Evolutionary conservation across 1,140 invertebrate species (phyloP).

Genomic region (Parasteatoda tepidariorum): DNA sequence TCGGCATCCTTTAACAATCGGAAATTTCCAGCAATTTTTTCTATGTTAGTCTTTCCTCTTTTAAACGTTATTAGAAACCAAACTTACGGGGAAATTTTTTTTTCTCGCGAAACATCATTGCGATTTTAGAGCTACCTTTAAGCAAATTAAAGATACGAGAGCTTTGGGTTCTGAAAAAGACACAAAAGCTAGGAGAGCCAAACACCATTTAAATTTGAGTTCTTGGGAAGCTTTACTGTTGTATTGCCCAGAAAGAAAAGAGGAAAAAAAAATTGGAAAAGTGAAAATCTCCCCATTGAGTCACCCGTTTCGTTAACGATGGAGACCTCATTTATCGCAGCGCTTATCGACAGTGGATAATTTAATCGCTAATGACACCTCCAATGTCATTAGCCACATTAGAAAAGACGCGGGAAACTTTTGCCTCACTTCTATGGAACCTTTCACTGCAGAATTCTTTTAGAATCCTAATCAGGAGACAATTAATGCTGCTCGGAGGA

Average conservation of each 20-base stretch:
- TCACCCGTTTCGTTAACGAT: constrained; percentile 54
- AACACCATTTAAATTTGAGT: constrained; percentile 26
- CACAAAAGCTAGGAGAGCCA: not conserved
- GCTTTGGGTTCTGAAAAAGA: not conserved
- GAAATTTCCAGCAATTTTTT: too few species aligned
- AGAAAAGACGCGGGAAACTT: constrained; percentile 58
- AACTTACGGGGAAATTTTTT: too few species aligned
- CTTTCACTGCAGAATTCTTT: constrained; percentile 42
- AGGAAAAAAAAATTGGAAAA: constrained; percentile 33
- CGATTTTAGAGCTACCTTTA: constrained; percentile 20
- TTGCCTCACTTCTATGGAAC: constrained; percentile 29
- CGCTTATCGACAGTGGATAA: constrained; percentile 59
- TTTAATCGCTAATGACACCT: constrained; percentile 61
- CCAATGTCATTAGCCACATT: constrained; percentile 57
- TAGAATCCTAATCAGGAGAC: constrained; percentile 54
- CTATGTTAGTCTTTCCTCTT: too few species aligned
- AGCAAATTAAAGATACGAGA: constrained; percentile 18
- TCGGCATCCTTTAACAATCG: too few species aligned
- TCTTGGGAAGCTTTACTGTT: not conserved
- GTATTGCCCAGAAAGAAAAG: not conserved
- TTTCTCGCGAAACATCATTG: constrained; percentile 31
- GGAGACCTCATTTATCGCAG: constrained; percentile 58
- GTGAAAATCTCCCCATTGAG: constrained; percentile 54
- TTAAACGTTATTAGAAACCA: too few species aligned
- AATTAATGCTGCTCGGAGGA: constrained; percentile 52